Evolutionary conservation across 2,888 invertebrate species (phyloP).

Genomic region (Epinotia ramella): DNA sequence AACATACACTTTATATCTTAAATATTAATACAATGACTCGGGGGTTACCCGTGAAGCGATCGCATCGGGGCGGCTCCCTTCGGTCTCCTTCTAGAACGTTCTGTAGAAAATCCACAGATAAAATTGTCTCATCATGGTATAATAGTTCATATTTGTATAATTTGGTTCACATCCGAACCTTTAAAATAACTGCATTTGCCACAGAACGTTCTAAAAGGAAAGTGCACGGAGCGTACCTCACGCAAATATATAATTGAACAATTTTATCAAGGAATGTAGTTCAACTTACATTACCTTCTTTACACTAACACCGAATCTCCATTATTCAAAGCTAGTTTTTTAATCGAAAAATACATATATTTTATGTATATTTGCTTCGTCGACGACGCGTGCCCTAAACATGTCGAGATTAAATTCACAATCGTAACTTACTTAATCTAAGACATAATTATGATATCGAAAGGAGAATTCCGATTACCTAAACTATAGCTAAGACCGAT

Average conservation of each 20-base stretch:
- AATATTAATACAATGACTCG: conserved; percentile 78
- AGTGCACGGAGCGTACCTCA: conserved; percentile 47
- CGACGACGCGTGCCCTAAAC: conserved; percentile 54
- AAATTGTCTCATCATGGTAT: background rate
- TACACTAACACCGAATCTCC: conserved; percentile 67
- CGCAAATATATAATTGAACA: conserved; percentile 65
- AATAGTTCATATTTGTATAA: background rate
- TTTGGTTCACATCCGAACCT: background rate
- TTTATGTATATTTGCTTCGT: conserved; percentile 55
- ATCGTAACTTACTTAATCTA: conserved; percentile 57
- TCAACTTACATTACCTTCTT: conserved; percentile 73
- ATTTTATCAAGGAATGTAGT: conserved; percentile 73
- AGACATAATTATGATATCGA: conserved; percentile 49
- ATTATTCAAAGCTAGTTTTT: conserved; percentile 65
- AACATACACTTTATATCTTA: conserved; percentile 86
- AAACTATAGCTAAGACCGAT: conserved; percentile 37
- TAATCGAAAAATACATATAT: conserved; percentile 62
- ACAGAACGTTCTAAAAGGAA: conserved; percentile 14
- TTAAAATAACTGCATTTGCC: background rate
- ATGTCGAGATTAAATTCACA: conserved; percentile 52
- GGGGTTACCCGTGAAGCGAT: conserved; percentile 65
- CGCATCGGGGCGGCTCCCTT: conserved; percentile 29
- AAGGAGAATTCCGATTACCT: conserved; percentile 43
- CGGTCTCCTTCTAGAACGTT: conserved; percentile 19
- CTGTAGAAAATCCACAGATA: background rate